Base-by-base conservation (phyloP, 2,888 invertebrate genomes). In the Lampropteryx suffumata region DNA sequence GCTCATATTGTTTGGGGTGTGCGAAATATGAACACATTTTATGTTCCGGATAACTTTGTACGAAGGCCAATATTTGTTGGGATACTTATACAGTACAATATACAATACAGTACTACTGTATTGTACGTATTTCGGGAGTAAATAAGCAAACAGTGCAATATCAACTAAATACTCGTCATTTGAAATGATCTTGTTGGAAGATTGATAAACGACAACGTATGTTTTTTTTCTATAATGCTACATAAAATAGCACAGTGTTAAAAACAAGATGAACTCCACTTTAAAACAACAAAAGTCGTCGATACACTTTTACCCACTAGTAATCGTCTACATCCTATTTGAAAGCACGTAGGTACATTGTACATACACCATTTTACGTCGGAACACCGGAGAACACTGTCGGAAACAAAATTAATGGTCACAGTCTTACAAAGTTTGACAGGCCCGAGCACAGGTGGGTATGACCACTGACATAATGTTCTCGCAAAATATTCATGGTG, bases 1-100 rank as follows among this genome's bases (percentile, higher is more conserved):
- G 72, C 73, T 78, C 76, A 69, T 76, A 24, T 50, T 45, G 41
- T 43, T 39, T 29, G 37, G 48, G 45, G 29, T 42, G 40, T 32
- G 33, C 28, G 13, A 11, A 44, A n/a, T 7, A 21, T 17, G 6
- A 17, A 37, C 36, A 51, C 34, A 17, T 46, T 57, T 54, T 51
- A 47, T 50, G 34, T 30, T 48, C 7, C 30, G 17, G 14, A 10
- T 17, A 53, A 57, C 44, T 46, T 33, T 40, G 30, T 50, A 17
- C 2, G 32, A 42, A 47, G 42, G 45, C 46, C 40, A 26, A 46
- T 45, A 7, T 7, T 7, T 2, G 7, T 2, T 7, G 24, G 7
- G 7, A 24, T 17, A 17, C 17, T 17, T 3, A 21, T 21, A 5
- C 21, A 21, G 21, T 21, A 21, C n/a, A n/a, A n/a, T n/a, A n/a